phyloP scores from a whole-genome alignment of 2,113 vertebrate genomes.

The Raja brachyura region DNA sequence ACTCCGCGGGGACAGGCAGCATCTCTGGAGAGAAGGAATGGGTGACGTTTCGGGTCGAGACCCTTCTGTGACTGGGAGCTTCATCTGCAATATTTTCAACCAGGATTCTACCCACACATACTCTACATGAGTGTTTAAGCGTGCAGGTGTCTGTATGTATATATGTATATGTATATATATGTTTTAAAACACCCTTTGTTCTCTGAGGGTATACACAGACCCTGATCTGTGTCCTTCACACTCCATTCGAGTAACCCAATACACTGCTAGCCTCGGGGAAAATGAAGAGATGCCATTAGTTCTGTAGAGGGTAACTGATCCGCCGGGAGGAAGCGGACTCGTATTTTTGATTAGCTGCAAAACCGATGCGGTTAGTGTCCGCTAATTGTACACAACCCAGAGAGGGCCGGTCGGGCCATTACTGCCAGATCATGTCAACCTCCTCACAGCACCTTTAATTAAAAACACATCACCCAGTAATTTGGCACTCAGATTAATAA shows the following conservation, averaged over 20 bases:
- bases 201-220: background rate
- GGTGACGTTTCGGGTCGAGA: no score
- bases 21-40: no score
- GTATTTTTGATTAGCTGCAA: constrained; percentile 25
- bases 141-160: background rate
- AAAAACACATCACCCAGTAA: constrained; percentile 26
- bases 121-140: background rate
- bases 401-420: background rate
- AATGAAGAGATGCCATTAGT: constrained; percentile 7
- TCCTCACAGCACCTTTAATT: constrained; percentile 35
- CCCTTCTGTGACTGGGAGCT: background rate
- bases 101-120: background rate
- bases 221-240: constrained; percentile 26
- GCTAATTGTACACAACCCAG: constrained; percentile 31
- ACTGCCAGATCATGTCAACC: constrained; percentile 32
- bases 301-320: constrained; percentile 29
- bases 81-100: background rate
- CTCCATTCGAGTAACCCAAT: constrained; percentile 30
- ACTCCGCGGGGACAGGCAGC: no score
- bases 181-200: background rate
- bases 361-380: constrained; percentile 17
- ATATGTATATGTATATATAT: background rate
- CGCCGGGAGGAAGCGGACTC: constrained; percentile 1
- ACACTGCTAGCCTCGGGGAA: constrained; percentile 15
- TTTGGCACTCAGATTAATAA: constrained; percentile 6